Base-by-base conservation (phyloP, 2,113 vertebrate species). In the Trogon melanurus region DNA sequence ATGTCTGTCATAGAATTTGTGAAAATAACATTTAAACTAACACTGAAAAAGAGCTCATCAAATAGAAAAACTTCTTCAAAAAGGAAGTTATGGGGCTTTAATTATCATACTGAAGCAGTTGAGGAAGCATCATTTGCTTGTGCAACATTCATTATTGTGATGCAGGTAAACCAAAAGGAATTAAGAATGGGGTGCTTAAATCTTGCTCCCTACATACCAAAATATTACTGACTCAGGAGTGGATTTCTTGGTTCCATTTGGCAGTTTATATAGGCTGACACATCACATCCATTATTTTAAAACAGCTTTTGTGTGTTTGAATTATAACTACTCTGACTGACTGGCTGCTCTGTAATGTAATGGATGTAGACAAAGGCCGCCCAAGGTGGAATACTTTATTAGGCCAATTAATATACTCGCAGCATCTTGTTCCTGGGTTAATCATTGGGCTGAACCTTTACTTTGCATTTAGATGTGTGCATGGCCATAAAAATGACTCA, bases 341-440 rank as follows among this genome's bases (percentile, higher is more conserved):
- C 89, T 96, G 80, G 75, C 80, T 97, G 85, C 78, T 96, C 93
- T 94, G 86, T 79, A 96, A 81, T 94, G 95, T 96, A 97, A 96
- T 84, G 87, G 91, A 96, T 73, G 64, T 34, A 32, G 95, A 94
- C 88, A 97, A 94, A 96, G 91, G 85, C 88, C 13, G 89, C 96
- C 96, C 90, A 91, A 96, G 95, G 96, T 96, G 93, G 93, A 97
- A 96, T 97, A 95, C 79, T 96, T 96, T 98, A 97, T 97, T 96
- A 97, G 83, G 80, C 95, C 94, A 97, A 97, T 98, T 98, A 98
- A 96, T 98, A 97, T 53, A 94, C 69, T 47, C 72, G 72, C 79
- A 61, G 90, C 93, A 88, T 91, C 96, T 96, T 92, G 89, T 95
- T 95, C 92, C 72, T 80, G 88, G 96, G 96, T 97, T 98, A 97